phyloP scores from a whole-genome alignment of 64 coral and sea anemone genomes.

The Pocillopora damicornis region DNA sequence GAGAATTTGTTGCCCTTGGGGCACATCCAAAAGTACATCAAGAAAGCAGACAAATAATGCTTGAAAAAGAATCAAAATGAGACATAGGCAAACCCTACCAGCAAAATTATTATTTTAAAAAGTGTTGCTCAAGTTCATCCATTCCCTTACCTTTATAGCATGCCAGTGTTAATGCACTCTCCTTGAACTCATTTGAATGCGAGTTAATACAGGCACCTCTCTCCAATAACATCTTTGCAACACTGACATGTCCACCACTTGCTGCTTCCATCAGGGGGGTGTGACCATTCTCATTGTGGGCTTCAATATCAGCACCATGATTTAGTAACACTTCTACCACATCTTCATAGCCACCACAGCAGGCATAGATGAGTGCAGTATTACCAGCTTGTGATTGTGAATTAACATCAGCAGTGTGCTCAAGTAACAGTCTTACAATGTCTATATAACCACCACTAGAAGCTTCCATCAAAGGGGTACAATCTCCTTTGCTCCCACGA shows the following conservation, averaged over 20 bases:
- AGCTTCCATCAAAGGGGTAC: conserved; percentile 97
- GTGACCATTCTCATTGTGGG: conserved; percentile 98
- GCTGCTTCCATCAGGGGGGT: conserved; percentile 98
- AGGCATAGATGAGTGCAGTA: conserved; percentile 96
- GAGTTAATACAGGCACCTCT: conserved; percentile 98
- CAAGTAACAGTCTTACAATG: conserved; percentile 89
- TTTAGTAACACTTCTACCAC: conserved; percentile 84
- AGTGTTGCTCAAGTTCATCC: not conserved
- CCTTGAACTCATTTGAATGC: conserved; percentile 99
- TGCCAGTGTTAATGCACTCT: conserved; percentile 97
- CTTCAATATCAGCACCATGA: conserved; percentile 93
- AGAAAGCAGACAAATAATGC: too few relatives aligned
- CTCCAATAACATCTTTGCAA: conserved; percentile 91
- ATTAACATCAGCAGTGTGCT: conserved; percentile 94
- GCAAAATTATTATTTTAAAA: too few relatives aligned
- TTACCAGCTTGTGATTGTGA: conserved; percentile 99
- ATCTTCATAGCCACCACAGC: conserved; percentile 97
- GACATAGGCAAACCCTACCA: too few relatives aligned
- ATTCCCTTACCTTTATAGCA: conserved; percentile 89
- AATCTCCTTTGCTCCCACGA: conserved; percentile 97
- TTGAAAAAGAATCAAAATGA: too few relatives aligned
- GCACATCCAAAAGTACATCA: too few relatives aligned
- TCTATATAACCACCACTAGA: conserved; percentile 95
- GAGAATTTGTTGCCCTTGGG: too few relatives aligned
- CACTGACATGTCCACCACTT: conserved; percentile 93